Evolutionary conservation across 2,797 vertebrate genomes (phyloP), one percentile per base, ranked within the genome.

Genomic region (Pelochelys cantorii): DNA sequence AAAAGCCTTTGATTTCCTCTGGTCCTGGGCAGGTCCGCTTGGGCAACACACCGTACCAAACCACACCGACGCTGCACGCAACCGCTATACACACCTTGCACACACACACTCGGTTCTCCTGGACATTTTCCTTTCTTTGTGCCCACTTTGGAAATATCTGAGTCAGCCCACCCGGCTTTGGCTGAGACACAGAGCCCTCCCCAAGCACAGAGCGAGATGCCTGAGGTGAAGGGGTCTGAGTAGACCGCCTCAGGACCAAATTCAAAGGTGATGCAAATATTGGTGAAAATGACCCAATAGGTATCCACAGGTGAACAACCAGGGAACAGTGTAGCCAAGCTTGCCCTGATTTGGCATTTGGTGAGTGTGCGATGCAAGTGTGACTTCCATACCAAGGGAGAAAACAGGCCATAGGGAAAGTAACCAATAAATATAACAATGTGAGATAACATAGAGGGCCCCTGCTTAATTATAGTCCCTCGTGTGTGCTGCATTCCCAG

Each of bases 271-370:
- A 74, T 1, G 2, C 0, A 1, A 37, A 11, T 8, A 77, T 75
- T 0, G 62, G 34, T 79, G 56, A 87, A 60, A 10, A 54, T 55
- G 77, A 37, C 84, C 17, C 34, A 1, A 54, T 0, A 2, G 79
- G 56, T 14, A 62, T 80, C 84, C 82, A 60, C 84, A 11, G 87
- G 17, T 27, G 90, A 91, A 84, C 37, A 88, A 42, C 75, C 82
- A 90, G 90, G 89, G 85, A 90, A 52, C 88, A 88, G 3, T 84
- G 81, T 86, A 81, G 80, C 90, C 42, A 0, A 60, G 60, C 48
- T 27, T 87, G 27, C 81, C 0, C 13, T 0, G 29, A 62, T 4
- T 6, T 0, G 0, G 53, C 42, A 2, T 0, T 4, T 2, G 31
- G 7, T 52, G 37, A 68, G n/a, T 3, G 34, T 14, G 79, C 2